phyloP scores from a whole-genome alignment of 2,797 vertebrate genomes.

The Orientallactaga sibirica region DNA sequence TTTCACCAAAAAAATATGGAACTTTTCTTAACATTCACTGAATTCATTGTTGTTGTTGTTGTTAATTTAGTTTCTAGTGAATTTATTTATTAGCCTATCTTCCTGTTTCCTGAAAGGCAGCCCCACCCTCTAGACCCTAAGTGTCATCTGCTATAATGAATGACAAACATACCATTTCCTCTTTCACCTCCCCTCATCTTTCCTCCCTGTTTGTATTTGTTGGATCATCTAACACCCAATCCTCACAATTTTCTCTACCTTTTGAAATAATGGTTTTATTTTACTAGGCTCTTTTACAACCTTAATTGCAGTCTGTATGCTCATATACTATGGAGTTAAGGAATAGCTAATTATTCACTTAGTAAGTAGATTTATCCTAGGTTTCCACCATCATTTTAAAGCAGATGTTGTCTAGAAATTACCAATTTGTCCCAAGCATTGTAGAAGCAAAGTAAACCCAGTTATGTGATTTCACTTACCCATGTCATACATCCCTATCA shows the following conservation, averaged over 20 bases:
- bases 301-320: not conserved
- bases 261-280: not conserved
- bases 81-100: not conserved
- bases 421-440: not conserved
- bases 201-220: not conserved
- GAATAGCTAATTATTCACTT: not conserved
- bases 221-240: not conserved
- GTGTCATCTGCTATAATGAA: not conserved
- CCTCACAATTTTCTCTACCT: not conserved
- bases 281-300: not conserved
- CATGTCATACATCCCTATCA: not conserved
- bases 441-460: not conserved
- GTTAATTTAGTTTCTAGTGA: not conserved
- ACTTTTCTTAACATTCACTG: not conserved
- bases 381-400: not conserved
- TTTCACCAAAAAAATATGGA: not conserved
- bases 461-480: not conserved
- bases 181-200: not conserved
- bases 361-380: not conserved
- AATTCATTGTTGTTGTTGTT: not conserved
- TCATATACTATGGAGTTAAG: not conserved
- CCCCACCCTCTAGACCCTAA: not conserved
- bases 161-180: not conserved
- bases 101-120: not conserved
- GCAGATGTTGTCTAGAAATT: not conserved